phyloP scores from a whole-genome alignment of 2,888 invertebrate species.

The Ophion obscuratus region DNA sequence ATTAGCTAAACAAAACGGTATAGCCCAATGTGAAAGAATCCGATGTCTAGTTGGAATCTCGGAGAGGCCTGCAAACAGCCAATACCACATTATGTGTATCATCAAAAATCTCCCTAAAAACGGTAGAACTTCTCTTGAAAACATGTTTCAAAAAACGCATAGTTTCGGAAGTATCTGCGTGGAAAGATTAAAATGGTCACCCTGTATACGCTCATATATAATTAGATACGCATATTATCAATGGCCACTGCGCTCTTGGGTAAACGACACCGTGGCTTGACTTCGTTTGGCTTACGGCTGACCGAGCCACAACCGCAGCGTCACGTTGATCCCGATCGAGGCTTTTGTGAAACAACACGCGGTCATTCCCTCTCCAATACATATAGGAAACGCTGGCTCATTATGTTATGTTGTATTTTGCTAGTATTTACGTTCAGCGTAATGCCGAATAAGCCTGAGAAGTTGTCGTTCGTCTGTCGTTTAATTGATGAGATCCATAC shows the following conservation, averaged over 20 bases:
- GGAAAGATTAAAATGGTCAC: not conserved
- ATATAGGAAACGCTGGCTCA: conserved; percentile 14
- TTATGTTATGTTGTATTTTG: conserved; percentile 27
- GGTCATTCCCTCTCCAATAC: conserved; percentile 34
- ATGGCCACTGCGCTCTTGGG: conserved; percentile 38
- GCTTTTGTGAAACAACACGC: conserved; percentile 33
- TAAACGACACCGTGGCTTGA: conserved; percentile 41
- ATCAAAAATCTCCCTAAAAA: no score
- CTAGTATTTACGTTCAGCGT: conserved; percentile 36
- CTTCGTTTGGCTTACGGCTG: conserved; percentile 60
- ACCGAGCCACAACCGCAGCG: conserved; percentile 55
- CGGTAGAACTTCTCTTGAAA: no score
- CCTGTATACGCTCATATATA: conserved; percentile 1
- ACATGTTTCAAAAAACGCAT: not conserved
- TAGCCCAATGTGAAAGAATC: no score
- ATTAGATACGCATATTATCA: conserved; percentile 39
- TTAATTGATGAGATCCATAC: conserved; percentile 47
- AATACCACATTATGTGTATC: no score
- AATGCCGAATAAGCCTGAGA: conserved; percentile 42
- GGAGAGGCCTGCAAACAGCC: no score
- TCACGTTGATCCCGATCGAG: conserved; percentile 50
- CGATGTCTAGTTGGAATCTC: no score
- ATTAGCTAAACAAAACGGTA: no score
- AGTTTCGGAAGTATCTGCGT: not conserved
- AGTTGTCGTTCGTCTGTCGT: conserved; percentile 32